A percentile compares a stretch with the other conserved stretches of the same genome.
phyloP scores from a whole-genome alignment of 2,113 vertebrate genomes.

The Oryctolagus cuniculus region DNA sequence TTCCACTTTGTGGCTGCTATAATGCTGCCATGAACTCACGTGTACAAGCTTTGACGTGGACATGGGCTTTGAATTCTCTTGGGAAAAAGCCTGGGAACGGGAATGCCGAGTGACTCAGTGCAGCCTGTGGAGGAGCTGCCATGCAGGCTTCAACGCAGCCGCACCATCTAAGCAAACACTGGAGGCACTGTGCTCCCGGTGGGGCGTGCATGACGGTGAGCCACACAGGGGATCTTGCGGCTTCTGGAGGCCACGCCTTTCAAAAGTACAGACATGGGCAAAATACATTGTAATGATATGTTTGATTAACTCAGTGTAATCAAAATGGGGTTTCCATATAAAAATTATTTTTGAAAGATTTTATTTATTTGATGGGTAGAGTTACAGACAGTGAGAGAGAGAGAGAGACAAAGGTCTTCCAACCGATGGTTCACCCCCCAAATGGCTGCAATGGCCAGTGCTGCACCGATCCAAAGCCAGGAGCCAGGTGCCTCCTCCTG shows the following conservation, averaged over 20 bases:
- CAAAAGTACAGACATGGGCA: background rate
- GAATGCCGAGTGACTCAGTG: background rate
- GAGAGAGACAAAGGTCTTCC: too few relatives aligned
- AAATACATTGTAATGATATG: slow-evolving; percentile 33
- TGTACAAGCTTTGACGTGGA: background rate
- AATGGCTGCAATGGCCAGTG: too few relatives aligned
- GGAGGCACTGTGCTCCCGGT: background rate
- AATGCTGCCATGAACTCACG: background rate
- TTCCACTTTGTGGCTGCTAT: background rate
- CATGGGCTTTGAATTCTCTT: background rate
- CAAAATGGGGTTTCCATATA: slow-evolving; percentile 24
- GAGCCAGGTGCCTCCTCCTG: too few relatives aligned
- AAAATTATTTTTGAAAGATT: background rate
- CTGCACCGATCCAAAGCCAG: too few relatives aligned
- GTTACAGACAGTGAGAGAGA: too few relatives aligned
- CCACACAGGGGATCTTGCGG: background rate
- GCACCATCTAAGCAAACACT: background rate
- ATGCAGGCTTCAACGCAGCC: background rate
- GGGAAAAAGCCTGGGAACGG: background rate
- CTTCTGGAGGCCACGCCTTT: slow-evolving; percentile 13
- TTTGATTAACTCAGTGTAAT: background rate
- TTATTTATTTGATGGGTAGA: too few relatives aligned
- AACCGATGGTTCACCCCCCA: too few relatives aligned
- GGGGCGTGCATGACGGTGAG: background rate
- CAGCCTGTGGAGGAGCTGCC: background rate